Evolutionary conservation across 2,797 vertebrate genomes (phyloP), one percentile per base, ranked within the genome.

Genomic region (Anas georgica): DNA sequence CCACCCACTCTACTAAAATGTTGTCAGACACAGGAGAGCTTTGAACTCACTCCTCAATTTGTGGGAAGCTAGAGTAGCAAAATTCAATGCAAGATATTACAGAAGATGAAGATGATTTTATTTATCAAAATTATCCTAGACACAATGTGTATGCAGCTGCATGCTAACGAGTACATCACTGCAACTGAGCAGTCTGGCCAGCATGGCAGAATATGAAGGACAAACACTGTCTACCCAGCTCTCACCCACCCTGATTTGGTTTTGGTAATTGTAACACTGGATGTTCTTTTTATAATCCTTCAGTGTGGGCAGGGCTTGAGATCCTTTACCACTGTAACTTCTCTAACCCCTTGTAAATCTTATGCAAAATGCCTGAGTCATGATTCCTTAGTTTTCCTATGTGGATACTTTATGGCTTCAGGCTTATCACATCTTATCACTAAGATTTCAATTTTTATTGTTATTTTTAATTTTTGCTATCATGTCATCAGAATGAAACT

Each of bases 361-460:
- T 0, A 0, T 66, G 25, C 10, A 83, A 83, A 75, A 69, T 43
- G 10, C 4, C 18, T 0, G 0, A 74, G 3, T 26, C 33, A 5
- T 25, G 4, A 3, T 9, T 62, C 15, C 73, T 77, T 26, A 22
- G 2, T 50, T 62, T 82, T 83, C 28, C 7, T 69, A 10, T 22
- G 14, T 0, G 6, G 16, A 9, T 15, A 17, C 58, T 75, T 67
- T n/a, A 52, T 17, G 8, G 10, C n/a, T 37, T 3, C 29, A 75
- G 54, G 29, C 9, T 17, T 13, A 20, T 25, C 10, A 59, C 22
- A 50, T 20, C 56, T 59, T 59, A 33, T 9, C 26, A 60, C 33
- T 26, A 43, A 43, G 23, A 60, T 52, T 56, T 39, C 14, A 70
- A 9, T 9, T 5, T 82, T 78, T 83, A 25, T 48, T 48, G 21